Conservation (phyloP, 2,113 vertebrate species). For the Cololabis saira region DNA sequence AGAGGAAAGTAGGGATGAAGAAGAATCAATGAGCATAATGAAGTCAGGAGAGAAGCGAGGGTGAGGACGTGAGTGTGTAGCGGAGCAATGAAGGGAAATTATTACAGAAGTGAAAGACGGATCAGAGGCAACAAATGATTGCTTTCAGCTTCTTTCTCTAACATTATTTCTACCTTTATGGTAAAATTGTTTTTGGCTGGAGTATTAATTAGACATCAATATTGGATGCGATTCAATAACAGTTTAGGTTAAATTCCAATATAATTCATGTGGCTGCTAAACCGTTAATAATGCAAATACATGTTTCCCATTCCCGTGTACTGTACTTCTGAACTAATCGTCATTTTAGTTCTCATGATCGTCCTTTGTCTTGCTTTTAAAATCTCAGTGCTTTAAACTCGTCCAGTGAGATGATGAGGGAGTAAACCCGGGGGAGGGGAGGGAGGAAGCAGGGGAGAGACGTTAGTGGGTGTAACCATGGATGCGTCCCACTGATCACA, state of each 20-base stretch:
- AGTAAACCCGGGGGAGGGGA: background rate
- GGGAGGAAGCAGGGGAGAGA: conserved; percentile 11
- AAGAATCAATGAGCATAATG: conserved; percentile 20
- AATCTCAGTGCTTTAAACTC: background rate
- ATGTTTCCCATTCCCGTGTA: too few relatives aligned
- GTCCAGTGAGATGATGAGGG: background rate
- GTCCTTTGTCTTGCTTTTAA: background rate
- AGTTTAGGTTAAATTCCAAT: too few relatives aligned
- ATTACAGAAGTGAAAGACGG: conserved; percentile 39
- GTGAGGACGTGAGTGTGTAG: conserved; percentile 8
- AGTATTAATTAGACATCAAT: background rate
- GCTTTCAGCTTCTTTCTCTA: background rate
- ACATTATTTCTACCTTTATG: conserved; percentile 36
- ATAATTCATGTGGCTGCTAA: background rate
- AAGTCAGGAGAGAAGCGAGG: conserved; percentile 23
- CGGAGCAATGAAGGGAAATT: conserved; percentile 5
- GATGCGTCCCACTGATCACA: conserved; percentile 56
- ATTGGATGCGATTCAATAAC: too few relatives aligned
- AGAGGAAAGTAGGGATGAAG: background rate
- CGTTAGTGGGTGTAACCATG: conserved; percentile 36
- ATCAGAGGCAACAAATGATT: conserved; percentile 43
- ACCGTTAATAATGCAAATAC: background rate
- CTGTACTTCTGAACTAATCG: too few relatives aligned
- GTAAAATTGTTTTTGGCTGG: background rate
- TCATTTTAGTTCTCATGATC: too few relatives aligned